Evolutionary conservation across 2,888 invertebrate species (phyloP).

Genomic region (Caenorhabditis sp.): DNA sequence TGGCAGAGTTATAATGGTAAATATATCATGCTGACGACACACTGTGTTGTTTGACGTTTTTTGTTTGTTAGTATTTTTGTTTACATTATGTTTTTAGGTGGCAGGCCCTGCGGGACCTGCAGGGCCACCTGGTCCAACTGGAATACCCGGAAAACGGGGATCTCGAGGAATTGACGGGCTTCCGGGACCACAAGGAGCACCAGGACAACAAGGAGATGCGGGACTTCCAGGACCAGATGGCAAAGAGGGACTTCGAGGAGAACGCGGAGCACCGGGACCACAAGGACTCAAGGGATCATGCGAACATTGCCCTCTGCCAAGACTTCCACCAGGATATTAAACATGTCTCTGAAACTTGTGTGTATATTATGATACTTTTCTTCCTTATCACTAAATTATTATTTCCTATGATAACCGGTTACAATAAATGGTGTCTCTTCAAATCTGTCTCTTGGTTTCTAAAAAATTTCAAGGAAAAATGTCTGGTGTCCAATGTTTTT

Average conservation of each 20-base stretch:
- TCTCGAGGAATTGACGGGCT: constrained; percentile 67
- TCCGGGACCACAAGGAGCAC: constrained; percentile 69
- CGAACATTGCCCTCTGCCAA: constrained; percentile 71
- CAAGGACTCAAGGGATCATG: constrained; percentile 71
- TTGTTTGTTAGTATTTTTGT: constrained; percentile 2
- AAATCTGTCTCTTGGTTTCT: constrained; percentile 10
- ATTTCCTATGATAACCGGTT: constrained; percentile 1
- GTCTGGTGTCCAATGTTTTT: constrained; percentile 19
- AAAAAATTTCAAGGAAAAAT: constrained; percentile 35
- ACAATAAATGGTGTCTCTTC: constrained; percentile 12
- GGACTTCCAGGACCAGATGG: constrained; percentile 69
- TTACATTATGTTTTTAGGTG: constrained; percentile 52
- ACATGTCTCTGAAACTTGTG: constrained; percentile 10
- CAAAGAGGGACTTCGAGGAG: constrained; percentile 67
- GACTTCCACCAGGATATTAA: constrained; percentile 73
- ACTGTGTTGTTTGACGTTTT: background rate
- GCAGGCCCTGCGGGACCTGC: constrained; percentile 73
- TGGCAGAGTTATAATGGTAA: constrained; percentile 71
- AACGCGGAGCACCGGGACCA: constrained; percentile 65
- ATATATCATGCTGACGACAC: constrained; percentile 4
- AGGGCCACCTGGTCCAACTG: constrained; percentile 68
- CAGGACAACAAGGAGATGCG: constrained; percentile 66
- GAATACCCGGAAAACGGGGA: constrained; percentile 67
- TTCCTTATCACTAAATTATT: constrained; percentile 8
- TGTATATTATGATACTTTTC: constrained; percentile 36